Base-by-base conservation (phyloP, 2,113 vertebrate species). In the Callocephalon fimbriatum region DNA sequence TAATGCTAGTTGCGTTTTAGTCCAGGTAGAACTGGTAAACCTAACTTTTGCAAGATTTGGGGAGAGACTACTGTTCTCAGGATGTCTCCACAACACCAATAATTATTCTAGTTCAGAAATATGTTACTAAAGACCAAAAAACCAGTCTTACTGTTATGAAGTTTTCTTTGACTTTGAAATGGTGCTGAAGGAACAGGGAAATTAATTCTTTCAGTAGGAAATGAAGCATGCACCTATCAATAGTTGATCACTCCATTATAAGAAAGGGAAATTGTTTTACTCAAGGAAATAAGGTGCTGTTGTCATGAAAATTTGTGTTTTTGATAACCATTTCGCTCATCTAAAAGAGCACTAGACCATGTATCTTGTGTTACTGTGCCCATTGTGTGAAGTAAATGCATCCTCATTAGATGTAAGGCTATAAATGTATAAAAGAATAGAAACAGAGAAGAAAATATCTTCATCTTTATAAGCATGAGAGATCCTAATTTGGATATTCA, bases 391-490 rank as follows among this genome's bases (percentile, higher is more conserved):
- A 93, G 63, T 37, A 71, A 93, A 72, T 80, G 29, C 16, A 81
- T 80, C 45, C 38, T 92, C 32, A 32, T 13, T 88, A 53, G 29
- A 70, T 42, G 18, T 16, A 79, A 80, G 58, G 47, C 37, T 74
- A 29, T 63, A 86, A 90, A 90, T 22, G 16, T 56, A 37, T 71
- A 35, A 92, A 93, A 84, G 44, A 92, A 74, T 26, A 86, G 71
- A 93, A 95, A 92, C 21, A 17, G 59, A 93, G 48, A 93, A 42
- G 44, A 94, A 93, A 94, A 74, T 88, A 45, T 71, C 42, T 86
- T 86, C 44, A 66, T 1, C 63, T 86, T 88, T 63, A 63, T 26
- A 83, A 83, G 82, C 86, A 86, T 77, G 63, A 94, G 63, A 92
- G 38, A 88, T 77, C 67, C 29, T 59, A 86, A 38, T 88, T 56